Base-by-base conservation (phyloP, 2,797 vertebrate genomes). In the Pampus argenteus region DNA sequence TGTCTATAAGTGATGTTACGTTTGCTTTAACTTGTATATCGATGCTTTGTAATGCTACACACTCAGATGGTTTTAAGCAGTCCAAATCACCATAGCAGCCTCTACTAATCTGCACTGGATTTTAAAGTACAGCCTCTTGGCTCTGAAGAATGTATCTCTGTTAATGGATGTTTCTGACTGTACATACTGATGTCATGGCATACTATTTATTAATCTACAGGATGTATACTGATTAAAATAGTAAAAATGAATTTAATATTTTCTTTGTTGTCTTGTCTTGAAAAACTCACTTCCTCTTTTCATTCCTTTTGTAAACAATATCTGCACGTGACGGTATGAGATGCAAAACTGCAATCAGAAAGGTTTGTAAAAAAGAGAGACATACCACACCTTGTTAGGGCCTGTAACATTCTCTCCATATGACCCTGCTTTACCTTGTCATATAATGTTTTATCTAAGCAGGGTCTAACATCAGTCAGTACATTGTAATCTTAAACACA, bases 1-100 rank as follows among this genome's bases (percentile, higher is more conserved):
- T 47, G 23, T 61, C n/a, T 71, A 9, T 47, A 52, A 31, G 25
- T 56, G 58, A 51, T 57, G 31, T 67, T 65, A 17, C 23, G 64
- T 50, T 62, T 65, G 77, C 71, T 72, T 77, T 66, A 47, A 63
- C 28, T 45, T 86, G 82, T 89, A 79, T 73, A 88, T 86, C 81
- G 36, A 64, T 56, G 79, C 81, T 79, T 83, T 84, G 68, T 67
- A 57, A 69, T 10, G 59, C 22, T 51, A 3, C 7, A 47, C 28
- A 65, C 49, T 69, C 71, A 51, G 71, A 55, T 60, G 48, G 56
- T 57, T 66, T 64, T 49, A 48, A 48, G 11, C 63, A 71, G 68
- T 47, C 34, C 18, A 62, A 69, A 65, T 81, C 66, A 79, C 70
- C 18, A 17, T 74, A 74, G 78, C 75, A 78, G 54, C 77, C 77